phyloP scores from a whole-genome alignment of 2,888 invertebrate species.

The Campaea margaritaria region DNA sequence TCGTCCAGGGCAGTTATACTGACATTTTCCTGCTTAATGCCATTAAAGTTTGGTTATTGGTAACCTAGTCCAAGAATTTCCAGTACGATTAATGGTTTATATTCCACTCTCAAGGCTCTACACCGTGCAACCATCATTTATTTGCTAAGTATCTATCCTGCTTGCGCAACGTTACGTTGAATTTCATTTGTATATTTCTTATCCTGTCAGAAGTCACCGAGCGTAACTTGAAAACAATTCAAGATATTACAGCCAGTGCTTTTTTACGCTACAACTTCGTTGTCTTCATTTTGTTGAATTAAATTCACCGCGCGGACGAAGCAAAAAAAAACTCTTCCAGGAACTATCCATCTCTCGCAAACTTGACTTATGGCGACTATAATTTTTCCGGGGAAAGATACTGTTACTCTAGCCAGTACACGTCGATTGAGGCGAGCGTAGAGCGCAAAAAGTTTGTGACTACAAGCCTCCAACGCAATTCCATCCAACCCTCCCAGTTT shows the following conservation, averaged over 20 bases:
- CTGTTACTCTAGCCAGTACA: conserved; percentile 39
- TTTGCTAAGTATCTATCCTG: no score
- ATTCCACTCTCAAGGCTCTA: no score
- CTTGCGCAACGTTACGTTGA: no score
- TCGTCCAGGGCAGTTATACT: conserved; percentile 2
- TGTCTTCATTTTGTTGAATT: conserved; percentile 30
- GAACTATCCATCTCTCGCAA: conserved; percentile 45
- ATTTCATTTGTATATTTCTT: background rate
- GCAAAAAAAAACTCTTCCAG: conserved; percentile 40
- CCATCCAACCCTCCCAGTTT: conserved; percentile 3
- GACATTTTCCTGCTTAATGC: conserved; percentile 9
- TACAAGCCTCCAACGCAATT: conserved; percentile 9
- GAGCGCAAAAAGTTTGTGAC: conserved; percentile 34
- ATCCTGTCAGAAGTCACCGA: background rate
- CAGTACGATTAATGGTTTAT: no score
- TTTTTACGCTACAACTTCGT: background rate
- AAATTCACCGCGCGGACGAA: conserved; percentile 31
- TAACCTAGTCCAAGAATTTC: no score
- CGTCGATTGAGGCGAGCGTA: conserved; percentile 41
- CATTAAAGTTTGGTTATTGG: background rate
- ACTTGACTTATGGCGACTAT: conserved; percentile 41
- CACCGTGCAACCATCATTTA: no score
- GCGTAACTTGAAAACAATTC: background rate
- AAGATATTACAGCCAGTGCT: background rate
- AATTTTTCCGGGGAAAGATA: conserved; percentile 43